Evolutionary conservation across 1,140 invertebrate species (phyloP), one percentile per base, ranked within the genome.

Genomic region (Scaptomyza pallida): DNA sequence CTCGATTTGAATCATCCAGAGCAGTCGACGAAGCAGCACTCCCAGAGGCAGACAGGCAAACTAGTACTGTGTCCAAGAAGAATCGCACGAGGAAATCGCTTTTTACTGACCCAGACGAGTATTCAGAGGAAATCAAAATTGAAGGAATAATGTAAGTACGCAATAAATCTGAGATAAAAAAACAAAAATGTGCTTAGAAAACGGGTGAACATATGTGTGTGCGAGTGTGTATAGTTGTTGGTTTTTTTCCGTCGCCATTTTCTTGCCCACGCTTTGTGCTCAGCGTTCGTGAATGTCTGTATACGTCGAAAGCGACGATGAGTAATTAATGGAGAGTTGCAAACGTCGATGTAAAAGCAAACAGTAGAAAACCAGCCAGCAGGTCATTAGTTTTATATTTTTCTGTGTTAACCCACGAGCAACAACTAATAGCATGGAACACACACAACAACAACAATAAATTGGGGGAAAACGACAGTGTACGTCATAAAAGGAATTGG

Each of bases 401-500:
- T 16, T 17, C 26, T 30, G 26, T 30, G 8, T 45, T 19, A 72
- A 10, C 57, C 61, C 61, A 21, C 51, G 68, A 71, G 57, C 52
- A 72, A 71, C 69, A 67, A 59, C 15, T 70, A 75, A 69, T 33
- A 43, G 37, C 9, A 54, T 77, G 51, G 69, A 47, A 47, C 61
- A 75, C 23, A n/a, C n/a, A n/a, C 44, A 79, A 72, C 8, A 48
- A 64, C 17, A 40, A 50, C 43, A 52, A 52, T 41, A 30, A 21
- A 35, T 35, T 23, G 3, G 41, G 64, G 30, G 10, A 16, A 60
- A 81, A 78, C 70, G 70, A 74, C 74, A 65, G 82, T 61, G 63
- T 61, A 82, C 75, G 82, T 88, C 82, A 88, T 86, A 86, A 86
- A 88, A 81, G 47, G 77, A 86, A 86, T 86, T 88, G 86, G 83